Percentiles rank a stretch among this genome's conserved stretches.
Evolutionary conservation across 2,113 vertebrate genomes (phyloP).

Genomic region (Morone saxatilis): DNA sequence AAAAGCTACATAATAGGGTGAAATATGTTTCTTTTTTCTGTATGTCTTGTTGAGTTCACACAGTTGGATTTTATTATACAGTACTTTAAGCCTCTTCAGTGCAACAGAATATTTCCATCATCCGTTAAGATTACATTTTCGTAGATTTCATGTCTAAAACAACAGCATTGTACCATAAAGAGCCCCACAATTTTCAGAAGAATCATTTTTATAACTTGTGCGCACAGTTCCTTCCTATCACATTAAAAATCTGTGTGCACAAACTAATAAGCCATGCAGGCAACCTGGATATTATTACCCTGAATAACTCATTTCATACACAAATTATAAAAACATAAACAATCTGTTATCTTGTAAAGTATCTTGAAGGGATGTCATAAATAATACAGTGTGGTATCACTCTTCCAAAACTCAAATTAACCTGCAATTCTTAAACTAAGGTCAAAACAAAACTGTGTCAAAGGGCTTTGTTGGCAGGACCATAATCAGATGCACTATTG

Average conservation of each 20-base stretch:
- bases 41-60: neutral
- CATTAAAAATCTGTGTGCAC: too few relatives aligned
- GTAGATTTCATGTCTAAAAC: neutral
- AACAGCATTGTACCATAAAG: neutral
- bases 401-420: too few relatives aligned
- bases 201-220: neutral
- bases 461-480: too few relatives aligned
- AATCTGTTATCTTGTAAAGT: too few relatives aligned
- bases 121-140: neutral
- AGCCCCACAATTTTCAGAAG: neutral
- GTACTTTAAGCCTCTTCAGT: neutral
- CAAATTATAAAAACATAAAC: neutral
- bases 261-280: neutral
- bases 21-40: neutral
- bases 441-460: too few relatives aligned
- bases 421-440: too few relatives aligned
- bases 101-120: neutral
- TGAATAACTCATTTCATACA: neutral
- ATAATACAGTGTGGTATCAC: too few relatives aligned
- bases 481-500: too few relatives aligned
- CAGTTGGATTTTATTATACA: neutral
- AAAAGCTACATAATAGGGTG: neutral
- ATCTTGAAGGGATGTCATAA: too few relatives aligned
- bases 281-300: too few relatives aligned
- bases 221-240: neutral